Evolutionary conservation across 2,888 invertebrate species (phyloP), one percentile per base, ranked within the genome.

Genomic region (Eurytoma californica): DNA sequence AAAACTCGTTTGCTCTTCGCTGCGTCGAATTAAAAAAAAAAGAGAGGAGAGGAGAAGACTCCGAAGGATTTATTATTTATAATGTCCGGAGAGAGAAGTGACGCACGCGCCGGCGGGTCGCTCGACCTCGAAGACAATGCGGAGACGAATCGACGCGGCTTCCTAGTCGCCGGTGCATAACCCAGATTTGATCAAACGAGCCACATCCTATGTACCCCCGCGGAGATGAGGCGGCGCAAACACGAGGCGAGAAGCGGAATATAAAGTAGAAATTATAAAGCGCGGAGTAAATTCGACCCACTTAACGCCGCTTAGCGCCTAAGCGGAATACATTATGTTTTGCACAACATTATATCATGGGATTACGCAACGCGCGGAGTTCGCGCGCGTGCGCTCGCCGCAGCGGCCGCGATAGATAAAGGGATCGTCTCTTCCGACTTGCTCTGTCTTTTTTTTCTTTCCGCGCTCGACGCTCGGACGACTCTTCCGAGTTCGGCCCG

Each of bases 221-320:
- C 39, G 39, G 39, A 39, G 39, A 39, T 39, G 39, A 39, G 39
- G 39, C 39, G 39, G 18, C 49, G 49, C 47, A 61, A 18, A 60
- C 49, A 30, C 61, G 47, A 58, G 66, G 49, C 28, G 61, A 61
- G 53, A 39, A 61, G 77, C 82, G 73, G 88, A 87, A 88, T 88
- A 86, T 86, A 86, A 88, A 87, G 87, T 86, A 85, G 86, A 86
- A 87, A 88, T 88, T 87, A 88, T 87, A 87, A 87, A 86, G 77
- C 84, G 86, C 84, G 83, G 86, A 87, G 88, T 87, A 88, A 90
- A 90, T 89, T 90, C 88, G 88, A 88, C 87, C 90, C 89, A 90
- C 89, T 90, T 90, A 89, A 86, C 87, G 85, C 86, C 89, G 88
- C 88, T 90, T 89, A 90, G 85, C 87, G 88, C 88, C 87, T 86